These are phyloP conservation scores for Parus major DNA, from an alignment of 2,113 vertebrate genomes.

Conservation along the genomic window DNA sequence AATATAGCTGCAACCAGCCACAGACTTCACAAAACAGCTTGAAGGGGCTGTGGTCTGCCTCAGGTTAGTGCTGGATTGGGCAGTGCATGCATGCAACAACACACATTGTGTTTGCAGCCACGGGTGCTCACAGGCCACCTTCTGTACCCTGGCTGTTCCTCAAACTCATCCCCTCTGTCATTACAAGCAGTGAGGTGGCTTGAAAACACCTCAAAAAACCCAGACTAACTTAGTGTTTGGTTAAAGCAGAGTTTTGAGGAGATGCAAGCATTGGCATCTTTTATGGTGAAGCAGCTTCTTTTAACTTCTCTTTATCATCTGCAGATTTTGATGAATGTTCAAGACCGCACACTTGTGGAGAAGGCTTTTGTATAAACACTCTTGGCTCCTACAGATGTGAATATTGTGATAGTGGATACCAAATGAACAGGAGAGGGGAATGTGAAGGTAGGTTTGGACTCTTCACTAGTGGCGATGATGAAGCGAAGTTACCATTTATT, in stretches of 20 bases:
- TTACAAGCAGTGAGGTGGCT: neutral
- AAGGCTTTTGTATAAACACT: slow-evolving; percentile 81
- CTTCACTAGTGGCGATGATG: neutral
- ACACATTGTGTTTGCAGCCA: neutral
- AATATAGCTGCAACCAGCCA: neutral
- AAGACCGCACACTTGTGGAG: slow-evolving; percentile 73
- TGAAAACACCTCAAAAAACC: neutral
- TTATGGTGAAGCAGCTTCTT: neutral
- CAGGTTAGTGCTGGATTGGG: neutral
- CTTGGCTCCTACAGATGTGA: slow-evolving; percentile 81
- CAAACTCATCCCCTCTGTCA: neutral
- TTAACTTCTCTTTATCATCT: neutral
- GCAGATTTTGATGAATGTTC: slow-evolving; percentile 85
- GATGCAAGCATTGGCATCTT: neutral
- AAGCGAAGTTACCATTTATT: neutral
- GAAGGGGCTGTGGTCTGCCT: neutral
- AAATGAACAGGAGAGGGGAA: slow-evolving; percentile 73
- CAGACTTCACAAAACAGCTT: neutral
- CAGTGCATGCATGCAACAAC: neutral
- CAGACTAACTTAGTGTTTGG: neutral
- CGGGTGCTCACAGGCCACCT: neutral
- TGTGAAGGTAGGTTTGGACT: slow-evolving; percentile 77
- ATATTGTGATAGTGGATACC: slow-evolving; percentile 80
- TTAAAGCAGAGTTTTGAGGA: neutral
- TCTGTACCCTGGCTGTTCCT: neutral